Evolutionary conservation across 2,113 vertebrate genomes (phyloP), one percentile per base, ranked within the genome.

Genomic region (Corythoichthys intestinalis): DNA sequence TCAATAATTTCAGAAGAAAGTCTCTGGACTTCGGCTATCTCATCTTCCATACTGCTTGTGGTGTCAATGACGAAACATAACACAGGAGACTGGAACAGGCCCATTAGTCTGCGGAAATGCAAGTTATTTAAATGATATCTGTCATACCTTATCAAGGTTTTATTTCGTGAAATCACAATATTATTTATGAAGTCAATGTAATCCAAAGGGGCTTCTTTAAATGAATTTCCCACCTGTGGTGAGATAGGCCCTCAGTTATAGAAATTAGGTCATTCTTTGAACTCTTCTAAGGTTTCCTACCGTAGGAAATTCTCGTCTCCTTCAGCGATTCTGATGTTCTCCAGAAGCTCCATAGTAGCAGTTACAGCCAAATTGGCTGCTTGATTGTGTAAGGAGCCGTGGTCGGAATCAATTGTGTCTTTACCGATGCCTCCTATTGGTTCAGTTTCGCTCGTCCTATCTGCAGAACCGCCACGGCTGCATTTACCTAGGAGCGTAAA

Each of bases 31-130:
- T 77, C 81, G 0, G 71, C 75, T 3, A 91, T 89, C 70, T 88
- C 86, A 2, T 81, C 64, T 0, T 34, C 20, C 89, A 89, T 91
- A 17, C 87, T 91, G 56, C 85, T 83, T 5, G 86, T 91, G 28
- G 89, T 90, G 82, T 91, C 90, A 10, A 91, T 89, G 54, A 91
- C 89, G 53, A 90, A 88, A 66, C 85, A 89, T 65, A 91, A 66
- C 60, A 69, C 84, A 0, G 84, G 39, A 10, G 84, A 74, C 41
- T 84, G 79, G 20, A 82, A 77, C 15, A 91, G 67, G 7, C 84
- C 88, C 80, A 90, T 83, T 59, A 91, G 63, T 58, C 90, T 91
- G 73, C 0, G 28, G 38, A 9, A 66, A 67, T 20, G 58, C 0
- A 20, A n/a, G 28, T 56, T 9, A 46, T 0, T 41, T 41, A 3